phyloP scores from a whole-genome alignment of 2,797 vertebrate genomes.

The Hyperoplus immaculatus region DNA sequence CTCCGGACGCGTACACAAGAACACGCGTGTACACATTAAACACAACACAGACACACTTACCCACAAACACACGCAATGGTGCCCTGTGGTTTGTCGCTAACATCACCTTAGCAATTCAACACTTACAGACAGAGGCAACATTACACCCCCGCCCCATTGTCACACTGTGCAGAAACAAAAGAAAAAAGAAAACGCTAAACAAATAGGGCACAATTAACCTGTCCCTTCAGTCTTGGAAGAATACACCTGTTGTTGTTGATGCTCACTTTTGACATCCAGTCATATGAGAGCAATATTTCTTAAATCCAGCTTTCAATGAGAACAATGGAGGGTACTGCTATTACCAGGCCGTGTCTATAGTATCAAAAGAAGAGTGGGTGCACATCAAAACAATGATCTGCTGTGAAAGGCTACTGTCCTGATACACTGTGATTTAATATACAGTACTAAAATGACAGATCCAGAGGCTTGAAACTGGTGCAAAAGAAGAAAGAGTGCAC shows the following conservation, averaged over 20 bases:
- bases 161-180: constrained; percentile 1
- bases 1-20: constrained; percentile 23
- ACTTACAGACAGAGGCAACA: constrained; percentile 41
- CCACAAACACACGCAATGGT: constrained; percentile 16
- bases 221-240: background rate
- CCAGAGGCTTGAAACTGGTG: background rate
- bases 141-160: constrained; percentile 31
- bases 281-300: constrained; percentile 11
- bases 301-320: background rate
- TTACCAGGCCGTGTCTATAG: background rate
- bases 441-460: background rate
- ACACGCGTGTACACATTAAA: background rate
- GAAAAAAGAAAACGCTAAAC: constrained; percentile 1
- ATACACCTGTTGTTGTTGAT: background rate
- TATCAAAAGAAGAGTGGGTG: background rate
- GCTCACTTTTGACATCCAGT: background rate
- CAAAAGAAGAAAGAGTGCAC: background rate
- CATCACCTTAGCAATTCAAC: constrained; percentile 50
- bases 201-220: background rate
- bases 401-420: too few relatives aligned
- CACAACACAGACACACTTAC: constrained; percentile 22
- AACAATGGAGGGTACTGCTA: too few relatives aligned
- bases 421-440: background rate
- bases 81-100: constrained; percentile 34
- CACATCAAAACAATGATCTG: background rate